Conservation (phyloP, 2,113 vertebrate species). For the Myotis brandtii region DNA sequence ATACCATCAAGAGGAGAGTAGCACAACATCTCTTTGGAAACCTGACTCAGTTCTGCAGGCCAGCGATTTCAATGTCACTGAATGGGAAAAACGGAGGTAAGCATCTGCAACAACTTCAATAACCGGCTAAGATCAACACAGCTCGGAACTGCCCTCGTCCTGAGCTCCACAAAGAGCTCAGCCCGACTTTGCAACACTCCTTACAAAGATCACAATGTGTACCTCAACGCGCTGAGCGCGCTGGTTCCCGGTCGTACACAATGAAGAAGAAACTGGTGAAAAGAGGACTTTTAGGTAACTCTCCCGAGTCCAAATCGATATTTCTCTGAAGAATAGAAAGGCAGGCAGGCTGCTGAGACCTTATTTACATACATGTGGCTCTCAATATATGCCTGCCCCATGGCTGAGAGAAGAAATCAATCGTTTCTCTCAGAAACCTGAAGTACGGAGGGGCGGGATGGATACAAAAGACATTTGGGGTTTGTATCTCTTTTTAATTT, state of each 20-base stretch:
- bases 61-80: constrained; percentile 81
- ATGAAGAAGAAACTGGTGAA: constrained; percentile 1
- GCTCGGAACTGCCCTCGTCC: constrained; percentile 55
- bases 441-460: background rate
- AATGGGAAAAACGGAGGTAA: constrained; percentile 82
- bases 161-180: constrained; percentile 66
- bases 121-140: constrained; percentile 83
- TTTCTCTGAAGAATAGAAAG: constrained; percentile 62
- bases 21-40: constrained; percentile 65
- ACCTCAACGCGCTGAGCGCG: background rate
- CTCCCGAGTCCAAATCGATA: constrained; percentile 64
- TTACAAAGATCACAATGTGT: constrained; percentile 67
- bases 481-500: constrained; percentile 60
- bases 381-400: constrained; percentile 64
- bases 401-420: constrained; percentile 80
- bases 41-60: constrained; percentile 81
- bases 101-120: constrained; percentile 83
- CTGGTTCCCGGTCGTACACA: background rate
- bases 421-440: constrained; percentile 26
- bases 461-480: constrained; percentile 37
- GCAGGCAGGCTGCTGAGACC: background rate
- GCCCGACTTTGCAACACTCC: background rate
- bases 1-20: constrained; percentile 74
- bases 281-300: constrained; percentile 56
- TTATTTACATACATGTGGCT: constrained; percentile 78